Base-by-base conservation (phyloP, 1,140 invertebrate species). In the Bilobella aurantiaca region DNA sequence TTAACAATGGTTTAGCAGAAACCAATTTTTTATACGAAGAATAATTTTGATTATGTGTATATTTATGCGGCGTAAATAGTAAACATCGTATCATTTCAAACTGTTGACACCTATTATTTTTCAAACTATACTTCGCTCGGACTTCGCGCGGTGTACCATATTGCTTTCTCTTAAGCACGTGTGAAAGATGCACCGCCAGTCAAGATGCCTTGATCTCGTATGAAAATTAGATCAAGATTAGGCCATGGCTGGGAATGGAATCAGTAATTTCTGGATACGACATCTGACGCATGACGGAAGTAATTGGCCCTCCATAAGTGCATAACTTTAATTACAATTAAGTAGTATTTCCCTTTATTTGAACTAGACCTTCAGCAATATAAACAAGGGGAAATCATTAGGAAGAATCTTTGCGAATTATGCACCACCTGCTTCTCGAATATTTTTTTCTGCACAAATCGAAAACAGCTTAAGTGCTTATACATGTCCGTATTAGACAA, bases 311-410 rank as follows among this genome's bases (percentile, higher is more conserved):
- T 18, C 34, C 18, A 42, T 12, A 42, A 12, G 34, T 42, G 34
- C 18, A 18, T 42, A 12, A 53, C 8, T 53, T 53, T 53, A 18
- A 53, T 53, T 53, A 53, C 49, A 53, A 53, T 53, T 53, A 53
- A 53, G 49, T 53, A 42, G 8, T n/a, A n/a, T 42, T 42, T 18
- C 34, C 34, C 34, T 18, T 42, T 5, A 23, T 5, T 23, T 53
- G 49, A 53, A 53, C 49, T 53, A 53, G 49, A 53, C 49, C 49
- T 53, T 53, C n/a, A n/a, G n/a, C 12, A 23, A 53, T 53, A 18
- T 5, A 8, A 16, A 23, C 12, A 3, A 53, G 49, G 23, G 21
- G 8, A 53, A 53, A 23, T 53, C 5, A 23, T 23, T 18, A 23
- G 49, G 23, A 53, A 53, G 49, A 5, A 23, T 23, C 21, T 53